Evolutionary conservation across 2,113 vertebrate species (phyloP), one percentile per base, ranked within the genome.

Genomic region (Synodontis membranacea): DNA sequence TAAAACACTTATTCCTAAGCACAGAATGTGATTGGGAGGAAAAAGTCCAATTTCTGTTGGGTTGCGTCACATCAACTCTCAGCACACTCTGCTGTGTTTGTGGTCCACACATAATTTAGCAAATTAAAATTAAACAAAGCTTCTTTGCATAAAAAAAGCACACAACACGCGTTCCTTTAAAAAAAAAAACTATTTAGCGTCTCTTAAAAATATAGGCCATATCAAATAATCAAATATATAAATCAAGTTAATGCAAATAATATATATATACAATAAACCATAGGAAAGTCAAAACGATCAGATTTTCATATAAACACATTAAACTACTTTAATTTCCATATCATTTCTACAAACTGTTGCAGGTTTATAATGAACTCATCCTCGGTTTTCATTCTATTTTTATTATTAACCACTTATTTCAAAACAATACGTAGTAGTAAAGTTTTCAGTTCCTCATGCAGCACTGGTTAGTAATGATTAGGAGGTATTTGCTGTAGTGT

Each of bases 401-500:
- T 74, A 28, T 44, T 44, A 44, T 25, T 23, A 12, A 44, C 7
- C 9, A 44, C 3, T 72, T 42, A 72, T 70, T 70, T 70, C 21
- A 4, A 72, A 72, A 72, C 48, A 14, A 14, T 50, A 50, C 12
- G 4, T 50, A 50, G 25, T 74, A 42, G 42, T 70, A 70, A 9
- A 70, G 19, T 74, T 44, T 44, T 56, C 17, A 39, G 8, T 54
- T 80, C 9, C 39, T 60, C 50, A 12, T 19, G 7, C 15, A 19
- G n/a, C 11, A 52, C 75, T 78, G 19, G 19, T 62, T 34, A 25
- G 21, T 14, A 19, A 28, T 28, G 19, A 28, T 28, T 28, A 42
- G 21, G 34, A 62, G 6, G 23, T 42, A 17, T 58, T 66, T 85
- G 82, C 82, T 85, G 70, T 88, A 50, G 31, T 74, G 52, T 31